phyloP scores from a whole-genome alignment of 2,888 invertebrate species.

The Cinara cedri region DNA sequence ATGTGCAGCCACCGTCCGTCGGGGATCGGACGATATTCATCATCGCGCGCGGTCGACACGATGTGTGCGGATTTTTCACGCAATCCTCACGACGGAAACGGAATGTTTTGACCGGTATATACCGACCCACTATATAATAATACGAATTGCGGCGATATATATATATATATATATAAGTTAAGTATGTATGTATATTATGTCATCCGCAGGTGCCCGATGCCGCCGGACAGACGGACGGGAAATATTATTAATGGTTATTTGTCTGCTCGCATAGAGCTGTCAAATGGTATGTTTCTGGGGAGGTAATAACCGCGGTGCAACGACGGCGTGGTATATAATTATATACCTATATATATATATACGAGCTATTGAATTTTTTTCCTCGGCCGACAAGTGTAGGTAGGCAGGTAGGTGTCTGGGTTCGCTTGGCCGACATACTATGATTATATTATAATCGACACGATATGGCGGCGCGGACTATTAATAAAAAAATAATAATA shows the following conservation, averaged over 20 bases:
- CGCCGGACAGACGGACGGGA: neutral
- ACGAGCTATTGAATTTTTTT: too few relatives aligned
- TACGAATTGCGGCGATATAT: neutral
- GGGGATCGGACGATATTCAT: neutral
- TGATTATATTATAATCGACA: too few relatives aligned
- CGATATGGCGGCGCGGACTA: too few relatives aligned
- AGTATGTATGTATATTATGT: neutral
- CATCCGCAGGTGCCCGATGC: constrained; percentile 17
- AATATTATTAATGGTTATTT: constrained; percentile 40
- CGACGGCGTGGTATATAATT: neutral
- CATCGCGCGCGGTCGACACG: neutral
- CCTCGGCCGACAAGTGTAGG: too few relatives aligned
- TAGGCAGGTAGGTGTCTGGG: too few relatives aligned
- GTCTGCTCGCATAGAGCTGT: neutral
- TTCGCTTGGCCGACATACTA: too few relatives aligned
- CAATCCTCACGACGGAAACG: constrained; percentile 18
- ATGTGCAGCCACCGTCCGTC: neutral
- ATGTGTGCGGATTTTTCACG: neutral
- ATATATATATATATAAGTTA: neutral
- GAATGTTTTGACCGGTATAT: constrained; percentile 29
- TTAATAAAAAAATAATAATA: too few relatives aligned
- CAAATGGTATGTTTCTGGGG: constrained; percentile 8
- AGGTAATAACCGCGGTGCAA: neutral
- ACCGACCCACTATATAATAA: too few relatives aligned
- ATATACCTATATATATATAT: too few relatives aligned